These are phyloP conservation scores for Ciconia stormi DNA, from an alignment of 2,113 vertebrate genomes.

Conservation along the genomic window DNA sequence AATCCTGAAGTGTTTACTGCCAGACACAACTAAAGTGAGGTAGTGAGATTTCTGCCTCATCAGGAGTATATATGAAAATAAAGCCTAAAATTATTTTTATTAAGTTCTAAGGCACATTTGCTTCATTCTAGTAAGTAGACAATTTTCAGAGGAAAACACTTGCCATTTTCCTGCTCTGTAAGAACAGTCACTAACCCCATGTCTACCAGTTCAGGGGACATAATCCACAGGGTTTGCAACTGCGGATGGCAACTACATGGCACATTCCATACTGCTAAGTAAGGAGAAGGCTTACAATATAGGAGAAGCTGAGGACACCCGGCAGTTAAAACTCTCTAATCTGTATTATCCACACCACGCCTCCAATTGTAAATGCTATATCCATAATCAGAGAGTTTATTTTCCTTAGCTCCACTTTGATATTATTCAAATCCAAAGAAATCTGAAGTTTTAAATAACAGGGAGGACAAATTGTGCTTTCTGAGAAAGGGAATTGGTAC, in stretches of 20 bases:
- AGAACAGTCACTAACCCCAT: background rate
- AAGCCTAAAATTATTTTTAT: background rate
- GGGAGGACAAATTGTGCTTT: slow-evolving; percentile 61
- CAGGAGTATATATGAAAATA: background rate
- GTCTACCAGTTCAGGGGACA: background rate
- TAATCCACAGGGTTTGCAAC: background rate
- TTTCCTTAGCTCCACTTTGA: background rate
- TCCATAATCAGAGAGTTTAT: background rate
- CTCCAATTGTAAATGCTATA: background rate
- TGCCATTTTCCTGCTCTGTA: background rate
- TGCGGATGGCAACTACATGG: background rate
- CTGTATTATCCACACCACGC: background rate
- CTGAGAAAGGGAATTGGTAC: slow-evolving; percentile 38
- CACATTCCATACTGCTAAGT: background rate
- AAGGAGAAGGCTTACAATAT: background rate
- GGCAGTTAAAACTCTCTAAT: background rate
- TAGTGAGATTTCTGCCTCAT: background rate
- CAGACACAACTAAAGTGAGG: background rate
- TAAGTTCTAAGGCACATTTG: background rate
- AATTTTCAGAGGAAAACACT: background rate
- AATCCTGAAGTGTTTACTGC: slow-evolving; percentile 8
- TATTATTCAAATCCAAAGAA: slow-evolving; percentile 36
- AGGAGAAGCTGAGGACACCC: background rate
- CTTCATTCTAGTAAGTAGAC: background rate
- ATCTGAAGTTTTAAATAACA: slow-evolving; percentile 42